Percentiles rank a stretch among this genome's conserved stretches.
phyloP scores from a whole-genome alignment of 2,797 vertebrate genomes.

The Lepilemur ruficaudatus region DNA sequence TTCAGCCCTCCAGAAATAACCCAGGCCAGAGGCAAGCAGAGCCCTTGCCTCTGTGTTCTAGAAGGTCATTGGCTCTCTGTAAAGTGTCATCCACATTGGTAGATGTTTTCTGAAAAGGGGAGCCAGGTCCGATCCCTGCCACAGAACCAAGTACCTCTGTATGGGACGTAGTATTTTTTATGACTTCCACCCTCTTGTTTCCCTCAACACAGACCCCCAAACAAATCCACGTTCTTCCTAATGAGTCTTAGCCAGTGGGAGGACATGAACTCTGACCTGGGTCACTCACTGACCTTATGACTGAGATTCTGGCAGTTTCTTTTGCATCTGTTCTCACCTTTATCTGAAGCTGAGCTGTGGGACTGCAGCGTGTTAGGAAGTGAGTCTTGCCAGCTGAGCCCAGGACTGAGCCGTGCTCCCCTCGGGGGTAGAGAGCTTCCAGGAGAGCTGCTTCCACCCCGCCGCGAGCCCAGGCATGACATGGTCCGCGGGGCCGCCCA shows the following conservation, averaged over 20 bases:
- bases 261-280: neutral
- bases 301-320: neutral
- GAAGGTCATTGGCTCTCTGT: neutral
- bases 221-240: neutral
- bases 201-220: neutral
- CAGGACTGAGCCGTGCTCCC: neutral
- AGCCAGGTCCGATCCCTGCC: neutral
- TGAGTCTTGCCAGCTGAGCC: neutral
- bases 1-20: neutral
- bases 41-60: neutral
- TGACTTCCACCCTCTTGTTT: neutral
- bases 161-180: neutral
- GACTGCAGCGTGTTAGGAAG: neutral
- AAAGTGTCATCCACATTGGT: neutral
- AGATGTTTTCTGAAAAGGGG: neutral
- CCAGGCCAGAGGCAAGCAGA: neutral
- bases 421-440: neutral
- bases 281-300: too few species aligned
- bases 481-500: accelerated
- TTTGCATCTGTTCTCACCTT: neutral
- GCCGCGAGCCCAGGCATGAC: neutral
- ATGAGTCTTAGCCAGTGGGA: neutral
- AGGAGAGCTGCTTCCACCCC: too few species aligned
- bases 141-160: neutral
- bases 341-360: neutral